phyloP scores from a whole-genome alignment of 2,888 invertebrate genomes.

The Drosophila fungiperda region DNA sequence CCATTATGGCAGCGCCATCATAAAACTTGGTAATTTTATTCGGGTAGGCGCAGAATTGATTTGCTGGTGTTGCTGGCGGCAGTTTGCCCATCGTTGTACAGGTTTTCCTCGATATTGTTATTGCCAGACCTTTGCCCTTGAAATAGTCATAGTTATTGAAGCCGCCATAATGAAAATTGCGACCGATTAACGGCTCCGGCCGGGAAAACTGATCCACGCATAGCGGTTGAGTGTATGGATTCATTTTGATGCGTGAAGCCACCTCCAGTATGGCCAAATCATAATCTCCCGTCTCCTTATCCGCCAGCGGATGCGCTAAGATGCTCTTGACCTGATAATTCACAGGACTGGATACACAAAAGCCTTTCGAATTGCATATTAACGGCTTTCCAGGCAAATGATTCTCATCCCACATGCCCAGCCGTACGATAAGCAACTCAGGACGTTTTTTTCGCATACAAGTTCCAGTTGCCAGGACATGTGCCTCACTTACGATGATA shows the following conservation, averaged over 20 bases:
- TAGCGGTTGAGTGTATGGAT: conserved; percentile 48
- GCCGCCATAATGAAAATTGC: conserved; percentile 51
- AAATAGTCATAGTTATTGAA: conserved; percentile 15
- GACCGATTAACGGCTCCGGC: conserved; percentile 42
- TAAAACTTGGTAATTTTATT: conserved; percentile 34
- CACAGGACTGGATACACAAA: conserved; percentile 60
- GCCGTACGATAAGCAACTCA: conserved; percentile 30
- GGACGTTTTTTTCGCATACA: conserved; percentile 45
- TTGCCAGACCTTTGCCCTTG: conserved; percentile 47
- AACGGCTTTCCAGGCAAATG: conserved; percentile 24
- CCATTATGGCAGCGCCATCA: conserved; percentile 51
- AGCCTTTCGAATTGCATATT: conserved; percentile 52
- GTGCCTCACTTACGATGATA: conserved; percentile 43
- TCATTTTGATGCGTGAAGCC: conserved; percentile 36
- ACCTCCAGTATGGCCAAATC: conserved; percentile 59
- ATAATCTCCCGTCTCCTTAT: conserved; percentile 58
- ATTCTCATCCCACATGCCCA: conserved; percentile 55
- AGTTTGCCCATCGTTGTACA: conserved; percentile 24
- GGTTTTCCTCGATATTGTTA: conserved; percentile 36
- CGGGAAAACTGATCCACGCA: conserved; percentile 46
- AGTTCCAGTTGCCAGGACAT: conserved; percentile 59
- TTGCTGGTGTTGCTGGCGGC: conserved; percentile 28
- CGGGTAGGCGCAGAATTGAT: conserved; percentile 61
- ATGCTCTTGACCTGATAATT: conserved; percentile 43
- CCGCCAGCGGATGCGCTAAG: conserved; percentile 48